Evolutionary conservation across 1,140 invertebrate genomes (phyloP).

Genomic region (Drosophila chauvacae): DNA sequence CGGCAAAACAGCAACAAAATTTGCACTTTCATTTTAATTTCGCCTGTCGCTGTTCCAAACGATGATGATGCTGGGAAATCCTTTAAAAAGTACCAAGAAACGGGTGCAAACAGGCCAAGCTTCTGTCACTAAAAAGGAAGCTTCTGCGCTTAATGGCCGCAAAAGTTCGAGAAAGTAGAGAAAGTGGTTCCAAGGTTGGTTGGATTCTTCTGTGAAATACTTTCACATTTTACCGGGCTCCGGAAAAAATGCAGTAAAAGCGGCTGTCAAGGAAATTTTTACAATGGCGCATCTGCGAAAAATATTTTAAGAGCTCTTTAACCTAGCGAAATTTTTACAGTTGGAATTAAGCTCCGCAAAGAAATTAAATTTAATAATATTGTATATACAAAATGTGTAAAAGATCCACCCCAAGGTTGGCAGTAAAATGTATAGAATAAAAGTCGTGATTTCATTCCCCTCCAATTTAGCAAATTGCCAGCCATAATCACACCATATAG

Average conservation of each 20-base stretch:
- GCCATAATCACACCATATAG: neutral
- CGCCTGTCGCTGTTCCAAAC: constrained; percentile 2
- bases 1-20: constrained; percentile 45
- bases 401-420: neutral
- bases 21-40: constrained; percentile 51
- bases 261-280: neutral
- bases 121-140: constrained; percentile 20
- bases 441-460: neutral
- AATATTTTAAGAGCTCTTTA: neutral
- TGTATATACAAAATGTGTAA: neutral
- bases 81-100: constrained; percentile 35
- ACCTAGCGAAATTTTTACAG: neutral
- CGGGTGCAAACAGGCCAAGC: constrained; percentile 2
- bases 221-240: constrained; percentile 7
- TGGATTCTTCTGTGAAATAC: constrained; percentile 3
- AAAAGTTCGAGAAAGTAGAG: constrained; percentile 8
- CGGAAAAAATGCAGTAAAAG: constrained; percentile 10
- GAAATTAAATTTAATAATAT: neutral
- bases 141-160: constrained; percentile 23
- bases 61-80: constrained; percentile 14
- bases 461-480: constrained; percentile 2
- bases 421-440: neutral
- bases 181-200: constrained; percentile 7
- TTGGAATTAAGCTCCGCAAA: neutral
- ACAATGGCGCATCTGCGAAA: neutral